Base-by-base conservation (phyloP, 2,113 vertebrate species). In the Sinosuthora webbiana region DNA sequence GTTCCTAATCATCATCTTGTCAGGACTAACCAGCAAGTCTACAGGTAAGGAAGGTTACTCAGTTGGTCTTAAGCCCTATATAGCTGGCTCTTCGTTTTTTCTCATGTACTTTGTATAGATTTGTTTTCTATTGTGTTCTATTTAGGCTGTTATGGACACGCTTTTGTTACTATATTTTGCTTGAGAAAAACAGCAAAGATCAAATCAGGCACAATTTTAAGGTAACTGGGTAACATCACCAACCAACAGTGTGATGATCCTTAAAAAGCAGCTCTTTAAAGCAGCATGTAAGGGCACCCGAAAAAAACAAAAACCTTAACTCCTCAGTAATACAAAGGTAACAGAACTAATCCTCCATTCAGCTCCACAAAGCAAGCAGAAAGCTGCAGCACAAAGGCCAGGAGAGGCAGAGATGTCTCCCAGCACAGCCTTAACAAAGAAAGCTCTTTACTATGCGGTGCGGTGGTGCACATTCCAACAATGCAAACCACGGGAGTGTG, bases 401-500 rank as follows among this genome's bases (percentile, higher is more conserved):
- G 56, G 65, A 67, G 47, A 79, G 31, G 18, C 37, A 75, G 67
- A 47, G 27, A 30, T 7, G 30, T 37, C 44, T 78, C 47, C 20
- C 57, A 47, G 60, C 69, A 49, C 10, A 35, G 47, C 3, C 42
- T n/a, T 47, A 78, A 87, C 65, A 80, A 93, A 83, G 87, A 5
- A 53, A 87, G 70, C 75, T 71, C 62, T 55, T 84, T 23, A 11
- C 21, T 22, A 5, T 11, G 35, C 75, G 39, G 47, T 9, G 74
- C 28, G 71, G 1, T 0, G 25, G 47, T 5, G 35, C 57, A 21
- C 35, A 23, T 41, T 75, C 12, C 55, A 60, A 10, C 18, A 83
- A 24, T 0, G 0, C 57, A 30, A 55, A 64, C 13, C 47, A 28
- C 8, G 0, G 19, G 18, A 42, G 27, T 0, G 11, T 7, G 33